Percentiles rank a stretch among this genome's conserved stretches.
phyloP scores from a whole-genome alignment of 2,797 vertebrate species.

The Gymnoscopelus braueri region DNA sequence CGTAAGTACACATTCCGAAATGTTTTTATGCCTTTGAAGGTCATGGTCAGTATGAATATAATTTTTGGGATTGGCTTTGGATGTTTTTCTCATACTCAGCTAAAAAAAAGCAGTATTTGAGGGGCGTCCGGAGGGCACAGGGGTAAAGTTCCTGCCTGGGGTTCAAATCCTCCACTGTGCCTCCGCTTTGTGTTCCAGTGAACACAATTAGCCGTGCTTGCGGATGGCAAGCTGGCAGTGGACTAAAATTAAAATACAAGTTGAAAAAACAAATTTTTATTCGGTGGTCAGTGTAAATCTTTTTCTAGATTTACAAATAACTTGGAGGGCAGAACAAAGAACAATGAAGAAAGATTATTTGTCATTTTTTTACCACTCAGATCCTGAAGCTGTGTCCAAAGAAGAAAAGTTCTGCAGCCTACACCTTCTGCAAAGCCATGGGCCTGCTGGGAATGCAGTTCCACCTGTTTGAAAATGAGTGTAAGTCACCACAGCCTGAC shows the following conservation, averaged over 20 bases:
- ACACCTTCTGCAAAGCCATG: slow-evolving; percentile 96
- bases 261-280: too few relatives aligned
- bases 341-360: background rate
- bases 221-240: too few relatives aligned
- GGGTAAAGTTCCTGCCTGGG: too few relatives aligned
- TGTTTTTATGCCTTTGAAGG: slow-evolving; percentile 21
- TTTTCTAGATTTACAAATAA: too few relatives aligned
- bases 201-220: too few relatives aligned
- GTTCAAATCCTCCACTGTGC: too few relatives aligned
- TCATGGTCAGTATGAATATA: slow-evolving; percentile 11
- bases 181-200: too few relatives aligned
- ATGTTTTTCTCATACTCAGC: background rate
- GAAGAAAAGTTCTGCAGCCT: slow-evolving; percentile 97
- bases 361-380: slow-evolving; percentile 67
- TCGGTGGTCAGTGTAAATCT: too few relatives aligned
- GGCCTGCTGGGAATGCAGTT: slow-evolving; percentile 97
- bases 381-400: slow-evolving; percentile 98
- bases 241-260: too few relatives aligned
- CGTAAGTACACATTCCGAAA: slow-evolving; percentile 1
- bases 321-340: background rate
- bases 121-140: too few relatives aligned
- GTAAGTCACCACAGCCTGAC: slow-evolving; percentile 79
- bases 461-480: slow-evolving; percentile 97
- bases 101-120: too few relatives aligned
- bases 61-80: slow-evolving; percentile 5